Evolutionary conservation across 2,888 invertebrate species (phyloP), one percentile per base, ranked within the genome.

Genomic region (Deilephila porcellus): DNA sequence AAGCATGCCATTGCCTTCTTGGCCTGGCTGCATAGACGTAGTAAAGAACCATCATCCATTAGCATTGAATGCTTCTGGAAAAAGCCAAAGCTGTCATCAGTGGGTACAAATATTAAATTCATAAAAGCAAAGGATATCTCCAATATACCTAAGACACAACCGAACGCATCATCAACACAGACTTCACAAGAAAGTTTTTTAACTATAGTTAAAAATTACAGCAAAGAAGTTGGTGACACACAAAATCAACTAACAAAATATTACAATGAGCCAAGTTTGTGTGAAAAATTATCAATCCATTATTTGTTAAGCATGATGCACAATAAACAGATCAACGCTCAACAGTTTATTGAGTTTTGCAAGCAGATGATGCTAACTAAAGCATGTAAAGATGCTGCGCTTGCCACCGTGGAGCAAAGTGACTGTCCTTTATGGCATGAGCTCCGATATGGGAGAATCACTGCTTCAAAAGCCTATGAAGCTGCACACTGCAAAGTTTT

Each of bases 31-130:
- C 60, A 60, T 29, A 20, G 20, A 14, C n/a, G 60, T 29, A 60
- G n/a, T 60, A 25, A 60, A 20, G 73, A 76, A 45, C 76, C 73
- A 72, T 45, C 74, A 71, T 37, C 71, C 64, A 76, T 73, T n/a
- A 60, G 72, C 59, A 70, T 73, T 70, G 60, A 74, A 64, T 76
- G 73, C 56, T 74, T 74, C 63, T 76, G 74, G 74, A 73, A 62
- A n/a, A 74, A 76, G 52, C 73, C 74, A 56, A 34, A 60, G 14
- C 64, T 76, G 6, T 62, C 73, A 20, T 71, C 5, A 29, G 60
- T 53, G 53, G 53, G 53, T 53, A 52, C 52, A 52, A 52, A 8
- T 52, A 11, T 52, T 52, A 52, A 52, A 17, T 52, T 52, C 17
- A 52, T 53, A 2, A 53, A 53, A 19, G 53, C 53, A 19, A 53